A percentile compares a stretch with the other conserved stretches of the same genome.
Conservation (phyloP, 1,140 invertebrate species). For the Calycopis cecrops region DNA sequence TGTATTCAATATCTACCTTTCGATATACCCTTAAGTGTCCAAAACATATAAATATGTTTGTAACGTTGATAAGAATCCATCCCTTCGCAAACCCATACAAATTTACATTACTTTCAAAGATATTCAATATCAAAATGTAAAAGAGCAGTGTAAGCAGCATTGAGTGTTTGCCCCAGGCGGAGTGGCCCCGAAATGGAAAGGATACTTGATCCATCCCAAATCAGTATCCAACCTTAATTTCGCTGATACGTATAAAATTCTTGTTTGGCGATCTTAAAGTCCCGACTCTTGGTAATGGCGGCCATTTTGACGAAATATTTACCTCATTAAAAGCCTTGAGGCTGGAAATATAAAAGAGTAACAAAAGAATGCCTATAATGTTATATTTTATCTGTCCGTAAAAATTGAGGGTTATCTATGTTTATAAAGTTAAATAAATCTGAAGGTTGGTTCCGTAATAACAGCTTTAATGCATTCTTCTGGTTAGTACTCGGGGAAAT, state of each 20-base stretch:
- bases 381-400: too few species aligned
- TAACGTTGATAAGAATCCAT: too few species aligned
- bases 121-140: conserved; percentile 13
- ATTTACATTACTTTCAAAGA: conserved; percentile 5
- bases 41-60: too few species aligned
- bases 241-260: conserved; percentile 13
- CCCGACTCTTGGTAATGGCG: neutral
- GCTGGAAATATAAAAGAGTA: neutral
- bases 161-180: conserved; percentile 12
- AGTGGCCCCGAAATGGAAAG: conserved; percentile 13
- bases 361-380: too few species aligned
- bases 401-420: too few species aligned
- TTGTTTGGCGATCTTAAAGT: conserved; percentile 10
- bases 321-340: neutral
- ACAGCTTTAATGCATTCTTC: too few species aligned
- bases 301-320: neutral
- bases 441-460: too few species aligned
- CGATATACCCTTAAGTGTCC: too few species aligned
- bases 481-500: too few species aligned
- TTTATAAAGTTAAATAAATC: too few species aligned
- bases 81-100: too few species aligned
- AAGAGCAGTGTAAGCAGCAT: conserved; percentile 15
- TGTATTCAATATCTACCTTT: too few species aligned
- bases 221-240: conserved; percentile 16
- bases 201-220: conserved; percentile 16